Evolutionary conservation across 30 jellyfish, hydroid and myxozoan genomes (phyloP), one percentile per base, ranked within the genome.

Genomic region (Aurelia sp.): DNA sequence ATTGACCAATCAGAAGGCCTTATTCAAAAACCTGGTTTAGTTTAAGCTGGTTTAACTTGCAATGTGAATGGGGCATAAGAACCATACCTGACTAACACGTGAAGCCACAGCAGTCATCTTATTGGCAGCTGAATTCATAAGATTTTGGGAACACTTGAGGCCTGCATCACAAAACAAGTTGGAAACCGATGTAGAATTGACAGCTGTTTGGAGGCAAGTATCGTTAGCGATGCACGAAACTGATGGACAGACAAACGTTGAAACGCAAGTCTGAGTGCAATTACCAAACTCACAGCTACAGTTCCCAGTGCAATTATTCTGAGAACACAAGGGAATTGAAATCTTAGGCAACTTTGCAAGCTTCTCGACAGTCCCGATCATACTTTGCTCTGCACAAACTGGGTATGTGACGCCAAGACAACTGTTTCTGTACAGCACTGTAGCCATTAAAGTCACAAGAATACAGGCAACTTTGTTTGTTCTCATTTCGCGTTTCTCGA

Each of bases 211-310:
- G 6, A 13, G 21, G 75, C 87, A 76, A 22, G 40, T 41, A 13
- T 24, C 57, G 5, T 22, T 19, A 5, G 76, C 81, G 8, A 33
- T 18, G 53, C 91, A 81, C 0, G 68, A 58, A 30, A 81, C 19
- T 8, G 62, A 21, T 35, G 83, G 72, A 61, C 84, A 80, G 0
- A 47, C 59, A 9, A 24, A 12, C 16, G 78, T 47, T 9, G 57
- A 52, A 30, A 18, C 38, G 81, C 90, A 80, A 12, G 18, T 15
- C 66, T 80, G 90, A 15, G 81, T 8, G 84, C 91, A 81, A 12
- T 20, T 60, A 20, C 22, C 80, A n/a, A 41, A 67, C 15, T n/a
- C 21, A 27, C 76, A 81, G 48, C 33, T 22, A 17, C 87, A 76
- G 24, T 61, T 61, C 8, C 21, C 48, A 8, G 41, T 58, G 63